These are phyloP conservation scores for Cinclus mexicanus DNA, from an alignment of 2,113 vertebrate genomes.

Conservation along the genomic window DNA sequence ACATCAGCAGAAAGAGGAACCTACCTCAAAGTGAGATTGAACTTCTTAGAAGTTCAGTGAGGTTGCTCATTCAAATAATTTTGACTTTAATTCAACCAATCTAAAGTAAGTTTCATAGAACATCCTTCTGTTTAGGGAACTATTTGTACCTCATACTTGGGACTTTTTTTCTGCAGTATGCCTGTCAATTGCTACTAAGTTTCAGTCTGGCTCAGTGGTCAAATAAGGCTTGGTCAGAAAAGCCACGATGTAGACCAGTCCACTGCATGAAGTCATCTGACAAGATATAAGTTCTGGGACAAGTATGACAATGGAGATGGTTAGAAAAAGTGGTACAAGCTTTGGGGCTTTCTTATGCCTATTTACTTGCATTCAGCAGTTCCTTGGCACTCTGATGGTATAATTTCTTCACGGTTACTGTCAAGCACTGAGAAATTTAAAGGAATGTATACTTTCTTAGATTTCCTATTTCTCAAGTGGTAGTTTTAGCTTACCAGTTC, in stretches of 20 bases:
- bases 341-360: background rate
- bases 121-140: background rate
- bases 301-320: background rate
- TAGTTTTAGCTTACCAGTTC: background rate
- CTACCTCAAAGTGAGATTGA: background rate
- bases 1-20: background rate
- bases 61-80: background rate
- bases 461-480: background rate
- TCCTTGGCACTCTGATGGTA: background rate
- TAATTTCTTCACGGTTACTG: background rate
- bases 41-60: background rate
- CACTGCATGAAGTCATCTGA: background rate
- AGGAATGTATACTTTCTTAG: background rate
- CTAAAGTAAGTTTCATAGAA: background rate
- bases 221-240: background rate
- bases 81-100: background rate
- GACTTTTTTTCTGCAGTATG: rapidly evolving
- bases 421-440: background rate
- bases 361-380: background rate
- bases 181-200: background rate
- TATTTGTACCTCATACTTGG: background rate
- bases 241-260: background rate
- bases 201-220: background rate
- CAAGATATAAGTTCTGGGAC: background rate
- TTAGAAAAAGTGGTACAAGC: background rate